phyloP scores from a whole-genome alignment of 2,113 vertebrate species.

The Gorsachius goisagi region DNA sequence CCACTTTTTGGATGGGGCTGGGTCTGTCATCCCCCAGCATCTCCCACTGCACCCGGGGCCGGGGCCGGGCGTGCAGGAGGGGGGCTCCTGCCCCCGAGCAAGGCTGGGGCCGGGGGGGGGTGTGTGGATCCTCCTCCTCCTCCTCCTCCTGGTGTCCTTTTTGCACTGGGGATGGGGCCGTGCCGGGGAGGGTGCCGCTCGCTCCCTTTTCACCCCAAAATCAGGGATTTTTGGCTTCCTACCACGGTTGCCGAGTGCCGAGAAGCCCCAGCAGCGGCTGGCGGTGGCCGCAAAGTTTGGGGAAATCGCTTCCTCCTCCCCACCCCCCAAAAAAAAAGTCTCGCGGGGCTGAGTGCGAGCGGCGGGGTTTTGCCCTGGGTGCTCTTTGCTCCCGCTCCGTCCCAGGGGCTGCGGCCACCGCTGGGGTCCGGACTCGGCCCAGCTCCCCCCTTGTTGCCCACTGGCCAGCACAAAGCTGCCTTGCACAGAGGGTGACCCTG shows the following conservation, averaged over 20 bases:
- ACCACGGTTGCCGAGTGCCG: fast-evolving
- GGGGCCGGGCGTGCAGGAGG: not conserved
- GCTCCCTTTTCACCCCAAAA: not conserved
- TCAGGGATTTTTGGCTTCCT: not conserved
- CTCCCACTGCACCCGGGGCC: not conserved
- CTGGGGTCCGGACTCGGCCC: not conserved
- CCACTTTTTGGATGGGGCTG: slow-evolving; percentile 71
- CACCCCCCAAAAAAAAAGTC: too few species aligned
- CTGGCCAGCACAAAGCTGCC: not conserved
- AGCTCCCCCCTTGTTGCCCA: not conserved
- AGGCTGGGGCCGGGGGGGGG: not conserved
- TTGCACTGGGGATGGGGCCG: not conserved
- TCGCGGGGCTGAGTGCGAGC: not conserved
- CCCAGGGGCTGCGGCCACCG: not conserved
- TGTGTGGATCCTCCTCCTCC: too few species aligned
- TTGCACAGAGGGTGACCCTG: not conserved
- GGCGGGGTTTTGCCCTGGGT: not conserved
- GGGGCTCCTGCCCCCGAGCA: not conserved
- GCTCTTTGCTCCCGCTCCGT: not conserved
- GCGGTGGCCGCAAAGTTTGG: not conserved
- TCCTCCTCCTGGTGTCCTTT: not conserved
- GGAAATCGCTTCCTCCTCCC: fast-evolving
- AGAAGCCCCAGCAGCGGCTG: not conserved
- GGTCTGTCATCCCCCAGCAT: not conserved
- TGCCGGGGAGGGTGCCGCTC: not conserved